phyloP scores from a whole-genome alignment of 2,888 invertebrate species.

The Aleiodes testaceus region DNA sequence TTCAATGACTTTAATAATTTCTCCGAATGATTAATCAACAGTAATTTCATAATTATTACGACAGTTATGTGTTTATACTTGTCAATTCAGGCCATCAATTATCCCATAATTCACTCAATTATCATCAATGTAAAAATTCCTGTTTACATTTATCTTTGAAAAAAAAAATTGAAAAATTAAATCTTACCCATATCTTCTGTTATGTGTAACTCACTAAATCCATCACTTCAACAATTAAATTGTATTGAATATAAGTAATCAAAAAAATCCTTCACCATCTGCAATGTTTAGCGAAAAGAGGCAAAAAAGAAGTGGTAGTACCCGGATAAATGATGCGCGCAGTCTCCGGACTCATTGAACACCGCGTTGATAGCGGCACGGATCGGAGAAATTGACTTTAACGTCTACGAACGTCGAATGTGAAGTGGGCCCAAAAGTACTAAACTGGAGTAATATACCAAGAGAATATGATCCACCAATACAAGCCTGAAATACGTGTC shows the following conservation, averaged over 20 bases:
- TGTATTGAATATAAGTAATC: background rate
- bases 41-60: too few relatives aligned
- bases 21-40: too few relatives aligned
- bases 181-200: conserved; percentile 17
- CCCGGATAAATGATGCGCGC: conserved; percentile 50
- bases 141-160: background rate
- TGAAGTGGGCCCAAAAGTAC: conserved; percentile 39
- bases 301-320: background rate
- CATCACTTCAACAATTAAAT: background rate
- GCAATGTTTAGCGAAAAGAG: background rate
- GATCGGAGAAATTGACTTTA: conserved; percentile 38
- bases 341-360: conserved; percentile 63
- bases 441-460: background rate
- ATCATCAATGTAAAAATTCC: background rate
- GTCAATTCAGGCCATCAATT: conserved; percentile 20
- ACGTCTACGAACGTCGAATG: conserved; percentile 11
- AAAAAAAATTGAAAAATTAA: background rate
- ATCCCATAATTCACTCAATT: background rate
- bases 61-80: conserved; percentile 4
- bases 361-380: conserved; percentile 39
- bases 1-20: too few relatives aligned
- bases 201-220: background rate
- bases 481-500: background rate
- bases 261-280: conserved; percentile 23
- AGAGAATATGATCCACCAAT: conserved; percentile 24